A percentile compares a stretch with the other conserved stretches of the same genome.
Evolutionary conservation across 2,888 invertebrate genomes (phyloP).

Genomic region (Drosophila merina): DNA sequence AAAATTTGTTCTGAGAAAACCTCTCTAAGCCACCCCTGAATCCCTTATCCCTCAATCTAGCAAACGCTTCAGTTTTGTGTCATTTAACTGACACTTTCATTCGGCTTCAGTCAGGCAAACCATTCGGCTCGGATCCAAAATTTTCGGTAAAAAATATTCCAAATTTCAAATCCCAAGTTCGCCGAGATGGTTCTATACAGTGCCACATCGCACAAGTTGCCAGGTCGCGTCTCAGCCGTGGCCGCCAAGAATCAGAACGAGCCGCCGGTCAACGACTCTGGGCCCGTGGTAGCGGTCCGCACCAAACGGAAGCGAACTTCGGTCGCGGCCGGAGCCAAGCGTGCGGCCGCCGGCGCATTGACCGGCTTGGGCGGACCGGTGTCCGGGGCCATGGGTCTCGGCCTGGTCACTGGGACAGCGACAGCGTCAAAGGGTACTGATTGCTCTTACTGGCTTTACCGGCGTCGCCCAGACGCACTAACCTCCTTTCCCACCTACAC

Average conservation of each 20-base stretch:
- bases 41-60: background rate
- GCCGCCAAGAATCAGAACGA: background rate
- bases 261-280: background rate
- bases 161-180: slow-evolving; percentile 23
- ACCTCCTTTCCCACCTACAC: slow-evolving; percentile 40
- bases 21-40: slow-evolving; percentile 5
- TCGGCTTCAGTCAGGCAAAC: slow-evolving; percentile 6
- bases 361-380: slow-evolving; percentile 5
- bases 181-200: slow-evolving; percentile 34
- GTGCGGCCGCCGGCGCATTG: slow-evolving; percentile 12
- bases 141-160: slow-evolving; percentile 24
- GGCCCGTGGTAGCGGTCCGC: background rate
- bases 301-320: slow-evolving; percentile 1
- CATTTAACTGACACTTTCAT: slow-evolving; percentile 6
- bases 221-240: background rate
- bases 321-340: background rate
- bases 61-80: slow-evolving; percentile 22
- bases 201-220: slow-evolving; percentile 12
- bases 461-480: slow-evolving; percentile 37
- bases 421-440: slow-evolving; percentile 37
- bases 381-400: slow-evolving; percentile 3
- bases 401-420: slow-evolving; percentile 19
- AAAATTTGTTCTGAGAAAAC: background rate
- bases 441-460: slow-evolving; percentile 33
- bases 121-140: slow-evolving; percentile 34